Percentiles rank a stretch among this genome's conserved stretches.
Conservation (phyloP, 2,113 vertebrate genomes). For the Arizona elegans region DNA sequence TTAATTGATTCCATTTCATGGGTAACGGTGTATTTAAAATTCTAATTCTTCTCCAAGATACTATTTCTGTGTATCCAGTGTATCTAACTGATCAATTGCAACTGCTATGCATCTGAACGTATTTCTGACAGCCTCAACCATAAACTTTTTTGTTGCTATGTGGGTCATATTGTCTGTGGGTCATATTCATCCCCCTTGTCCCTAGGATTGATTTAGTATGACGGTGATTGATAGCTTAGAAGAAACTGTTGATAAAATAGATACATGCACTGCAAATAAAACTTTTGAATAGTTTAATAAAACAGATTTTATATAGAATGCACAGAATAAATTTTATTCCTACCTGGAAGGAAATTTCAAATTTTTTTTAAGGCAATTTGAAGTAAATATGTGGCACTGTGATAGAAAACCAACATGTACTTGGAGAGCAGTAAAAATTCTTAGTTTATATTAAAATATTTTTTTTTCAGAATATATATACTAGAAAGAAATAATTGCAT, state of each 20-base stretch:
- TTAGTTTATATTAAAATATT: conserved; percentile 25
- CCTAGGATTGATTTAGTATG: conserved; percentile 45
- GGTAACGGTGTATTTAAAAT: conserved; percentile 46
- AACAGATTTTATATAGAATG: conserved; percentile 35
- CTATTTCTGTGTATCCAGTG: conserved; percentile 16
- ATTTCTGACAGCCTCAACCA: conserved; percentile 12
- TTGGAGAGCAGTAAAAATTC: conserved; percentile 29
- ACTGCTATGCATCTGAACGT: conserved; percentile 51
- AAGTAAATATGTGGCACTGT: conserved; percentile 48
- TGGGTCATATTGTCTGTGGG: conserved; percentile 24
- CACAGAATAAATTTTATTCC: conserved; percentile 36
- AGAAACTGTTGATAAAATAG: conserved; percentile 49
- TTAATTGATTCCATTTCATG: conserved; percentile 48
- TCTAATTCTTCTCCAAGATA: conserved; percentile 34
- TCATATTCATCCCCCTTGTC: conserved; percentile 43
- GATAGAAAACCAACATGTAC: conserved; percentile 31
- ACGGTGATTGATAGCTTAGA: conserved; percentile 41
- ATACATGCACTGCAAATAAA: conserved; percentile 47
- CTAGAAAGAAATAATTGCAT: neutral
- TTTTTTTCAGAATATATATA: conserved; percentile 4
- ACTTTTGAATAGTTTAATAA: conserved; percentile 61
- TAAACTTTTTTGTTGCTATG: conserved; percentile 18
- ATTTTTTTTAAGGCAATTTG: conserved; percentile 24
- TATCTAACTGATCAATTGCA: conserved; percentile 32
- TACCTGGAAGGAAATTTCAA: conserved; percentile 17